Conservation (phyloP, 30 jellyfish, hydroid and myxozoan genomes). For the Mastigias papua region DNA sequence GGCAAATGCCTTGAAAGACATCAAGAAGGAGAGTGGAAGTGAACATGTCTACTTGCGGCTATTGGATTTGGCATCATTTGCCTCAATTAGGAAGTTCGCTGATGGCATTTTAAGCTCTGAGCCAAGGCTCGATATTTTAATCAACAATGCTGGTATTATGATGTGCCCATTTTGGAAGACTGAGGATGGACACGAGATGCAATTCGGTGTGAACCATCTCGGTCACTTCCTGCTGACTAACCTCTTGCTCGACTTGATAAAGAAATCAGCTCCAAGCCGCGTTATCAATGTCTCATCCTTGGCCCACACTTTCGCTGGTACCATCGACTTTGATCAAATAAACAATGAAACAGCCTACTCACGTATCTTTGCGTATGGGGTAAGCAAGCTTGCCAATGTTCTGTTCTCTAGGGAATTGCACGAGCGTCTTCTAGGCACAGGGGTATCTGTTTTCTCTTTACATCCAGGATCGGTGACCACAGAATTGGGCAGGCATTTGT, state of each 20-base stretch:
- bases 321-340: constrained; percentile 53
- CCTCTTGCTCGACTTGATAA: constrained; percentile 63
- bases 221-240: constrained; percentile 94
- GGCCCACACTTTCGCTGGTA: constrained; percentile 62
- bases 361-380: constrained; percentile 58
- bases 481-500: constrained; percentile 25
- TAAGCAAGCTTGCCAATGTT: constrained; percentile 82
- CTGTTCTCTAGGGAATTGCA: constrained; percentile 78
- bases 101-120: constrained; percentile 55
- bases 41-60: constrained; percentile 55
- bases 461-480: constrained; percentile 93
- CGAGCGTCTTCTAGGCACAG: constrained; percentile 16
- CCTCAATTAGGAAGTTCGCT: constrained; percentile 85
- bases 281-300: constrained; percentile 85
- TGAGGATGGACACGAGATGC: constrained; percentile 93
- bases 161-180: constrained; percentile 71
- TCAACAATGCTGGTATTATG: constrained; percentile 96
- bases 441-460: constrained; percentile 68
- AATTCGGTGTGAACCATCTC: constrained; percentile 87
- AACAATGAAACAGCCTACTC: constrained; percentile 24
- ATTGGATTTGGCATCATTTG: constrained; percentile 87
- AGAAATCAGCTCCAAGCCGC: constrained; percentile 86
- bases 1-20: constrained; percentile 80
- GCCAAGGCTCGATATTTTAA: constrained; percentile 74
- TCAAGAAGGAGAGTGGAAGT: constrained; percentile 65